These are phyloP conservation scores for Spheniscus humboldti DNA, from an alignment of 2,797 vertebrate genomes.

Conservation along the genomic window DNA sequence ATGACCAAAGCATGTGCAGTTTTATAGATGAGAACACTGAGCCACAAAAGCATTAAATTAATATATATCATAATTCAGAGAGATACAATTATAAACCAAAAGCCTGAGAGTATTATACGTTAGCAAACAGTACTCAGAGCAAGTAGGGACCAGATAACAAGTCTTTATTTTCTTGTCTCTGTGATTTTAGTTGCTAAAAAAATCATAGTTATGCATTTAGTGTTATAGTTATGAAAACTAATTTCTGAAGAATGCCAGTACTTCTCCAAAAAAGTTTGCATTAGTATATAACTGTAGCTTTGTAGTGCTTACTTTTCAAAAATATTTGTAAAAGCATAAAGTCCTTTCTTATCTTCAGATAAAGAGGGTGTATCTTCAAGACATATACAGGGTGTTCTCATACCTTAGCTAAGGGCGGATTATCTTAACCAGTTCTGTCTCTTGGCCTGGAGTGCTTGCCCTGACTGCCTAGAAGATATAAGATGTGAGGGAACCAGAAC, in stretches of 20 bases:
- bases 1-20: neutral
- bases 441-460: neutral
- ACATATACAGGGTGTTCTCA: neutral
- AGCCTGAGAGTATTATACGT: neutral
- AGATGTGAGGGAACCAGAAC: neutral
- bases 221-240: neutral
- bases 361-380: conserved; percentile 4
- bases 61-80: neutral
- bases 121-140: neutral
- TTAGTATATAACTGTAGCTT: neutral
- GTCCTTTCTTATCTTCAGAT: conserved; percentile 33
- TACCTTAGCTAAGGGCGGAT: neutral
- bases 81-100: neutral
- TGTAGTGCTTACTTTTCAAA: conserved; percentile 11
- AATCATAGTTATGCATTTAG: neutral
- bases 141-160: neutral
- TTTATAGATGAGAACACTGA: neutral
- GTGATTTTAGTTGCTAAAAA: neutral
- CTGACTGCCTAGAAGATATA: neutral
- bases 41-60: neutral
- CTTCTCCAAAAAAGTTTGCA: neutral
- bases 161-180: neutral
- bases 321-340: neutral
- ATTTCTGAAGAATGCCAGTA: neutral
- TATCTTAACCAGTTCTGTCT: neutral